phyloP scores from a whole-genome alignment of 2,888 invertebrate species.

The Automeris io region DNA sequence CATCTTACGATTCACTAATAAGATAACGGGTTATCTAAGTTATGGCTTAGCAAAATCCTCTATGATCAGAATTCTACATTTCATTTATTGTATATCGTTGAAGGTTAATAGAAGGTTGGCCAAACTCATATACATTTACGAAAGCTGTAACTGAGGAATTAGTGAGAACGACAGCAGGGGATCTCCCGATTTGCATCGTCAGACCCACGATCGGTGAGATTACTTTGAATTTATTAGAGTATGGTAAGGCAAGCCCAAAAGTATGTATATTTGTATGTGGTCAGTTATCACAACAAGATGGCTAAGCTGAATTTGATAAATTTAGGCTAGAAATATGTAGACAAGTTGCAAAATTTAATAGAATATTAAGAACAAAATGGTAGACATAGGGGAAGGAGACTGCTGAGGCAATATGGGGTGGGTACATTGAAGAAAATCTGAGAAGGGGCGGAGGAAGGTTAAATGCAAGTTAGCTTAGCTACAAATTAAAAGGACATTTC shows the following conservation, averaged over 20 bases:
- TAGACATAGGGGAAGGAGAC: too few species aligned
- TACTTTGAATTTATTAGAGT: background rate
- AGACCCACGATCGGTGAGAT: slow-evolving; percentile 89
- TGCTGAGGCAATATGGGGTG: too few species aligned
- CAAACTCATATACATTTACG: slow-evolving; percentile 85
- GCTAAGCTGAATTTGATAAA: background rate
- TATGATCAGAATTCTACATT: too few species aligned
- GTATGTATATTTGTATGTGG: background rate
- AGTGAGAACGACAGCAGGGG: slow-evolving; percentile 75
- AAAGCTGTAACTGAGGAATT: slow-evolving; percentile 83
- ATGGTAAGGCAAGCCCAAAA: background rate
- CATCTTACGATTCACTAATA: too few species aligned
- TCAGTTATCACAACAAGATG: background rate
- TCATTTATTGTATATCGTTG: too few species aligned
- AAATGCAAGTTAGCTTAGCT: too few species aligned
- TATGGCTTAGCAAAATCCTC: too few species aligned
- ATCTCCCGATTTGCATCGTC: slow-evolving; percentile 85
- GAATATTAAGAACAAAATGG: too few species aligned
- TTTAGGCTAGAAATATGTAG: background rate
- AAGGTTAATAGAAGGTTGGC: slow-evolving; percentile 70
- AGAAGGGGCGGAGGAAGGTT: too few species aligned
- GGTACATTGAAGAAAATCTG: too few species aligned
- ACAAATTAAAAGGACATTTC: too few species aligned
- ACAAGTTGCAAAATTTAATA: background rate
- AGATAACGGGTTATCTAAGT: too few species aligned